Percentiles rank a stretch among this genome's conserved stretches.
phyloP scores from a whole-genome alignment of 2,888 invertebrate species.

The Scaptomyza tumidula region DNA sequence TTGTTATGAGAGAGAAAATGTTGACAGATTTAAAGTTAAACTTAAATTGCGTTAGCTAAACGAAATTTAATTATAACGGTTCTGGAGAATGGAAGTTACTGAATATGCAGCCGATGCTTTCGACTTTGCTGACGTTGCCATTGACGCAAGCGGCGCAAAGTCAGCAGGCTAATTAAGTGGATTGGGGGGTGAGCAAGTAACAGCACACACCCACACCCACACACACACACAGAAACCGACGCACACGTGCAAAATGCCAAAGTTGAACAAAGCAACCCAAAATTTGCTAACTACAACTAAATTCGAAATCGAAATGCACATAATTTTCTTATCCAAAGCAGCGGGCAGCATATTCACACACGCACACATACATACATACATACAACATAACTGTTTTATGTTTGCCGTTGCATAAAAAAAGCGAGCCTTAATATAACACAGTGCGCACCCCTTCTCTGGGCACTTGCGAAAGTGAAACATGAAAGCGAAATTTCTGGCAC shows the following conservation, averaged over 20 bases:
- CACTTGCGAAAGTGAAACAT: slow-evolving; percentile 55
- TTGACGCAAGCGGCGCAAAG: slow-evolving; percentile 28
- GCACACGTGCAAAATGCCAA: slow-evolving; percentile 55
- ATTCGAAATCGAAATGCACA: slow-evolving; percentile 62
- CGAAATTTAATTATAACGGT: slow-evolving; percentile 7
- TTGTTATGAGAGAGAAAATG: too few species aligned
- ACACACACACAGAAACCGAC: neutral
- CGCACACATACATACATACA: slow-evolving; percentile 2
- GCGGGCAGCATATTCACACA: slow-evolving; percentile 7
- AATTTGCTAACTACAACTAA: slow-evolving; percentile 16
- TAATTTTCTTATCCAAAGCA: slow-evolving; percentile 27
- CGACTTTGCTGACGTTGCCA: slow-evolving; percentile 28
- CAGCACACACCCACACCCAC: neutral
- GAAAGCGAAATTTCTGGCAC: slow-evolving; percentile 81
- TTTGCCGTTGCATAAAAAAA: slow-evolving; percentile 67
- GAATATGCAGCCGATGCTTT: slow-evolving; percentile 7
- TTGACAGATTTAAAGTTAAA: too few species aligned
- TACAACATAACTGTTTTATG: slow-evolving; percentile 9
- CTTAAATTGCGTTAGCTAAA: neutral
- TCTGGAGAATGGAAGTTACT: slow-evolving; percentile 1
- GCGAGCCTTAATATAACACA: slow-evolving; percentile 4
- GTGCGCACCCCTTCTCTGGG: slow-evolving; percentile 6
- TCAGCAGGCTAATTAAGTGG: slow-evolving; percentile 7
- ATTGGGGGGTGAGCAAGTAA: slow-evolving; percentile 1
- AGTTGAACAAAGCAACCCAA: slow-evolving; percentile 55